A percentile compares a stretch with the other conserved stretches of the same genome.
These are phyloP conservation scores for Labrus mixtus DNA, from an alignment of 2,113 vertebrate species.

Conservation along the genomic window DNA sequence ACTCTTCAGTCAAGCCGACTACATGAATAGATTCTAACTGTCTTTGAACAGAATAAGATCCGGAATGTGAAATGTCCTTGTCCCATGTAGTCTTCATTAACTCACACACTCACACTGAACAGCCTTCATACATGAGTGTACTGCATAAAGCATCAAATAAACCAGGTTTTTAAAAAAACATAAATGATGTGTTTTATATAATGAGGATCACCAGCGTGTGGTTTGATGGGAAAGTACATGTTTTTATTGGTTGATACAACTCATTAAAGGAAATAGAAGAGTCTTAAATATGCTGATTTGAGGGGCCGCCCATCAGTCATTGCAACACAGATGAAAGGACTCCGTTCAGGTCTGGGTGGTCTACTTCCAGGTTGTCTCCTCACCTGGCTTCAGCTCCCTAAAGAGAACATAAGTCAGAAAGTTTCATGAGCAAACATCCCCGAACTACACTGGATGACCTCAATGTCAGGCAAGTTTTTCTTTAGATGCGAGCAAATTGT, in stretches of 20 bases:
- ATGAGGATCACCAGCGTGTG: background rate
- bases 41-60: slow-evolving; percentile 23
- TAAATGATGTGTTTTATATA: background rate
- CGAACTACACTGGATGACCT: background rate
- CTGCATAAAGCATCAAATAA: slow-evolving; percentile 22
- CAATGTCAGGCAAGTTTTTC: no score
- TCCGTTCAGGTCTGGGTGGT: slow-evolving; percentile 30
- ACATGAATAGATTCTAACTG: slow-evolving; percentile 27
- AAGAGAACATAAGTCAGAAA: slow-evolving; percentile 20
- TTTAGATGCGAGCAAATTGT: no score
- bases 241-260: slow-evolving; percentile 70
- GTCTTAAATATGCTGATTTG: slow-evolving; percentile 54
- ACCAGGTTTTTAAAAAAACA: background rate
- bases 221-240: slow-evolving; percentile 50
- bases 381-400: slow-evolving; percentile 92
- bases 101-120: background rate
- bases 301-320: slow-evolving; percentile 38
- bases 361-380: slow-evolving; percentile 94
- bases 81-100: background rate
- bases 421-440: background rate
- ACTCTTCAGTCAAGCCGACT: slow-evolving; percentile 28
- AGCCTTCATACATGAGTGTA: background rate
- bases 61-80: slow-evolving; percentile 6
- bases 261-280: slow-evolving; percentile 28
- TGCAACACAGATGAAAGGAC: slow-evolving; percentile 47